Evolutionary conservation across 2,797 vertebrate genomes (phyloP), one percentile per base, ranked within the genome.

Genomic region (Bucorvus abyssinicus): DNA sequence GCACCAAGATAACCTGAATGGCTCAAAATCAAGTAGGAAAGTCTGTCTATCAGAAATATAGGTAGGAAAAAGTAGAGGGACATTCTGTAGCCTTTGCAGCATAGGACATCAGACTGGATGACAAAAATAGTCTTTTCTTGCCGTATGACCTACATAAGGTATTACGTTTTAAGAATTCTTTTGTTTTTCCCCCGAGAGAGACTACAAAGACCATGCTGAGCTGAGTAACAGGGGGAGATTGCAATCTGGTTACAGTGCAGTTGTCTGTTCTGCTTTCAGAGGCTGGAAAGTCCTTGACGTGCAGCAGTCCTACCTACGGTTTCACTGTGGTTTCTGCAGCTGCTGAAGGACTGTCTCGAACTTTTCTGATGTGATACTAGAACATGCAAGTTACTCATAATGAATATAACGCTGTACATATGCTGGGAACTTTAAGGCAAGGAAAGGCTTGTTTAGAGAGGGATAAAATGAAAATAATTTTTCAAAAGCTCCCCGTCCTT

Each of bases 281-380:
- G 65, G 15, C 93, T 95, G 97, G 97, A 97, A 98, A 98, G 96
- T 97, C 95, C 97, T 96, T 95, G 96, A 94, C 49, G 65, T 92
- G 94, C 95, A 89, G 88, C 80, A 94, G 73, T 94, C 86, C 87
- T 93, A 68, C 76, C 89, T 96, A 91, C 84, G 76, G 84, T 96
- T 93, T 87, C 78, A 57, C 60, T 97, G 97, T 95, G 96, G 97
- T 97, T 96, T 96, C 16, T 96, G 96, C 97, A 97, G 96, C 95
- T 95, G 96, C 95, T 96, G 89, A 59, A 74, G 79, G 90, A 69
- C 93, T 94, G 91, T 91, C 94, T 83, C 80, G 83, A 89, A 82
- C 89, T 88, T 95, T 94, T 80, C 75, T 94, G 95, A 53, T 77
- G 61, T 27, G 84, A 89, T 50, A n/a, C 38, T 12, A 82, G 49